Evolutionary conservation across 2,113 vertebrate genomes (phyloP).

Genomic region (Oreocharis arfaki): DNA sequence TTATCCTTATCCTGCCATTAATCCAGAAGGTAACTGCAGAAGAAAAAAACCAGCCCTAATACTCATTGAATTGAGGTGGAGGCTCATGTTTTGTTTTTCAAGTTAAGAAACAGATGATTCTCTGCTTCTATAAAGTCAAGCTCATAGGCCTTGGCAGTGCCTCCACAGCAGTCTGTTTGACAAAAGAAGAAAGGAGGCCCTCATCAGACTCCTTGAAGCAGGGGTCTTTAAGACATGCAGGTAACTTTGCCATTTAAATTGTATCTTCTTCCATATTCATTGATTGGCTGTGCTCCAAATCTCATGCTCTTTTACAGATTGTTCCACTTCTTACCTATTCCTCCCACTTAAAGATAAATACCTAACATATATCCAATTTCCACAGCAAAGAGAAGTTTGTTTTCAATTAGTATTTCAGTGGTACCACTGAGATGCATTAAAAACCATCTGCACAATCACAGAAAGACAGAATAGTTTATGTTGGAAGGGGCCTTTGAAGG

Average conservation of each 20-base stretch:
- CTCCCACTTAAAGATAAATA: background rate
- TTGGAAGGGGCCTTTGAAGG: background rate
- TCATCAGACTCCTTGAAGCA: background rate
- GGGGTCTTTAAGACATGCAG: background rate
- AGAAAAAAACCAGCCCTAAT: background rate
- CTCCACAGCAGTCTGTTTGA: background rate
- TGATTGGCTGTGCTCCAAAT: background rate
- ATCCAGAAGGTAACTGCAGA: background rate
- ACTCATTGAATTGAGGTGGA: background rate
- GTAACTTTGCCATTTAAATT: background rate
- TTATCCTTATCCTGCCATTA: background rate
- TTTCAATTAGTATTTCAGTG: background rate
- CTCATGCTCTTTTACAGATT: background rate
- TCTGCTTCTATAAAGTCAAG: background rate
- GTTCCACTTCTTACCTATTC: background rate
- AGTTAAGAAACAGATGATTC: background rate
- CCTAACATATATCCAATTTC: background rate
- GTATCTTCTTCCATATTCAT: background rate
- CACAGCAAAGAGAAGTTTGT: background rate
- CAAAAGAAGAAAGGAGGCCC: background rate
- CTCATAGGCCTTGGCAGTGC: background rate
- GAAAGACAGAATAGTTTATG: background rate
- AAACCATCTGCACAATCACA: background rate
- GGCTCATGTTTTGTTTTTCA: background rate
- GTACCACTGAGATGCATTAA: background rate